Base-by-base conservation (phyloP, 2,797 vertebrate species). In the Sebastes ruberrimus region DNA sequence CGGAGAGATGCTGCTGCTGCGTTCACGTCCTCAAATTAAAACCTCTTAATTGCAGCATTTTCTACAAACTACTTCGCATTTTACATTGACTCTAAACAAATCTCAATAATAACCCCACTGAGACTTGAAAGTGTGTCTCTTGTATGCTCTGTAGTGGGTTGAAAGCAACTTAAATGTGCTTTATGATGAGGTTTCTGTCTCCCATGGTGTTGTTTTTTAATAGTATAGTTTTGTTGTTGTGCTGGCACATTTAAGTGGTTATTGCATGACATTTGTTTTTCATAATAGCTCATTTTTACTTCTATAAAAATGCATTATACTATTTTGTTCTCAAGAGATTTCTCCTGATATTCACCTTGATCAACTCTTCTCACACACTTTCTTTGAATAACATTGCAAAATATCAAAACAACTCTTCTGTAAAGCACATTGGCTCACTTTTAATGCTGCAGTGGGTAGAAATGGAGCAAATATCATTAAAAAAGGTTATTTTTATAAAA, bases 41-140 rank as follows among this genome's bases (percentile, higher is more conserved):
- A 85, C 25, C 35, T 61, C 27, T 52, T 83, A 86, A 81, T 89
- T 79, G 82, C 88, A 63, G 9, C 59, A 30, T 84, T 85, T 84
- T 46, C 42, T 18, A 33, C 59, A 55, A 35, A 60, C 56, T 61
- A 49, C 64, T 78, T 86, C 38, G 66, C 30, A 53, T 85, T 81
- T 78, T 38, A 56, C 60, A 63, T 23, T 42, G 7, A 60, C 55
- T 74, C 66, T 64, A 56, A 83, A 66, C 25, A 65, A 71, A 85
- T 74, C 79, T 52, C n/a, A 46, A n/a, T 42, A 74, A 82, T 64
- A 35, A 66, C 30, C 35, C 85, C 23, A 0, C 55, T 64, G 82
- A 79, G 76, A 79, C 28, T 53, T 64, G 0, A 63, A 65, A 23
- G 27, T 27, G 63, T 53, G 35, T 65, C 22, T 77, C 27, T 23